Percentiles rank a stretch among this genome's conserved stretches.
phyloP scores from a whole-genome alignment of 2,797 vertebrate species.

The Melanogrammus aeglefinus region DNA sequence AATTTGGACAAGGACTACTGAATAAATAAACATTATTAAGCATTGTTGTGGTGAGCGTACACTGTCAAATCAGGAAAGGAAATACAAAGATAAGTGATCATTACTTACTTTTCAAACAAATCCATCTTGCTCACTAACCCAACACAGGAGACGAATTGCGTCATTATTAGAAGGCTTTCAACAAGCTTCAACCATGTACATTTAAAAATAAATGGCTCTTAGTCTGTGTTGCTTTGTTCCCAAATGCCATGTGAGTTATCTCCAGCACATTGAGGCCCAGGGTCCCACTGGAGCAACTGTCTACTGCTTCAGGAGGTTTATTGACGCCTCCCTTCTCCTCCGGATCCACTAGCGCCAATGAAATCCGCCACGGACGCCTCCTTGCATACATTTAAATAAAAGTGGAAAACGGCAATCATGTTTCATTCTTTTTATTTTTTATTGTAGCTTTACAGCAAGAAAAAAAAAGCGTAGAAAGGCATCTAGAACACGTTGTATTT shows the following conservation, averaged over 20 bases:
- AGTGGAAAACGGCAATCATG: background rate
- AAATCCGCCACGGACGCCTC: background rate
- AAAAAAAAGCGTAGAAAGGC: background rate
- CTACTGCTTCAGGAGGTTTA: background rate
- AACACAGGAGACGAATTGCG: background rate
- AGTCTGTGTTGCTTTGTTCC: background rate
- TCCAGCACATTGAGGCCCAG: background rate
- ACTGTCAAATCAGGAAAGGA: background rate
- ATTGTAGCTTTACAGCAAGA: background rate
- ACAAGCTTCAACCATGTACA: background rate
- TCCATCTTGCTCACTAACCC: background rate
- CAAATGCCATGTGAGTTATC: background rate
- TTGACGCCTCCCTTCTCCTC: background rate
- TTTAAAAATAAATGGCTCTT: background rate
- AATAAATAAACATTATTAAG: background rate
- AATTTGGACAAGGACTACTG: background rate
- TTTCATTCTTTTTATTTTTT: background rate
- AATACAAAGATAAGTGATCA: background rate
- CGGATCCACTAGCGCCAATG: background rate
- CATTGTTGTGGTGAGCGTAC: background rate
- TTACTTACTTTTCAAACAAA: background rate
- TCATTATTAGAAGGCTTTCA: background rate
- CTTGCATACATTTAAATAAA: conserved; percentile 2
- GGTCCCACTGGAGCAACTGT: background rate
- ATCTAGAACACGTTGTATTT: background rate